A percentile compares a stretch with the other conserved stretches of the same genome.
Evolutionary conservation across 1,140 invertebrate genomes (phyloP).

Genomic region (Lordiphosa clarofinis): DNA sequence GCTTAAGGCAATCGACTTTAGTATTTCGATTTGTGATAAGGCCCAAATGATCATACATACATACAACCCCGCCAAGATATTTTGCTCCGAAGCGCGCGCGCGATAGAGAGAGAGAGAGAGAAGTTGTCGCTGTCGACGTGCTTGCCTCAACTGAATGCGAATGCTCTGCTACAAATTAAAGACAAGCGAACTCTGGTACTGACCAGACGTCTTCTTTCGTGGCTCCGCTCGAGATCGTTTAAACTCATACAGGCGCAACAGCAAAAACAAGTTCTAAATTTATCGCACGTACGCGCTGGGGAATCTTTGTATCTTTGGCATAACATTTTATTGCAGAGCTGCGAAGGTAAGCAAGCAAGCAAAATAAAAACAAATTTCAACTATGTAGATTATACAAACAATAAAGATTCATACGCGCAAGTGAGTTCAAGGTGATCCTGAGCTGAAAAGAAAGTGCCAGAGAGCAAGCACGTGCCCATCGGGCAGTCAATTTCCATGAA

Average conservation of each 20-base stretch:
- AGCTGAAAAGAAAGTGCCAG: conserved; percentile 9
- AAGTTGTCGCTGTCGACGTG: conserved; percentile 6
- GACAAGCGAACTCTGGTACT: conserved; percentile 65
- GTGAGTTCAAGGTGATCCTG: conserved; percentile 59
- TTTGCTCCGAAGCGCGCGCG: conserved; percentile 4
- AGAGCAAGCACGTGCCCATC: conserved; percentile 3
- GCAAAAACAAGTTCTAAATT: conserved; percentile 74
- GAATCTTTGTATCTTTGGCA: conserved; percentile 59
- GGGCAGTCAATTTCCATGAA: conserved; percentile 15
- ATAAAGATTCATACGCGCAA: conserved; percentile 19
- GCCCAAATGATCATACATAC: conserved; percentile 50
- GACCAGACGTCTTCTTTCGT: conserved; percentile 55
- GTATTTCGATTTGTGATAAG: conserved; percentile 67
- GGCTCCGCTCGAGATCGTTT: conserved; percentile 51
- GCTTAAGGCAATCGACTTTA: conserved; percentile 58
- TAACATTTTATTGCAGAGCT: conserved; percentile 56
- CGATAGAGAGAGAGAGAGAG: conserved; percentile 5
- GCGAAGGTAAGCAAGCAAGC: conserved; percentile 60
- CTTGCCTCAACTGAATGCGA: conserved; percentile 34
- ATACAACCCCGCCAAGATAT: conserved; percentile 17
- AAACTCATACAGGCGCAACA: conserved; percentile 42
- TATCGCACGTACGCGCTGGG: conserved; percentile 57
- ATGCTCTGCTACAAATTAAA: conserved; percentile 32
- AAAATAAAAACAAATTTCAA: conserved; percentile 5
- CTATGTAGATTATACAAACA: conserved; percentile 8